Evolutionary conservation across 2,797 vertebrate species (phyloP), one percentile per base, ranked within the genome.

Genomic region (Mionectes olivaceus): DNA sequence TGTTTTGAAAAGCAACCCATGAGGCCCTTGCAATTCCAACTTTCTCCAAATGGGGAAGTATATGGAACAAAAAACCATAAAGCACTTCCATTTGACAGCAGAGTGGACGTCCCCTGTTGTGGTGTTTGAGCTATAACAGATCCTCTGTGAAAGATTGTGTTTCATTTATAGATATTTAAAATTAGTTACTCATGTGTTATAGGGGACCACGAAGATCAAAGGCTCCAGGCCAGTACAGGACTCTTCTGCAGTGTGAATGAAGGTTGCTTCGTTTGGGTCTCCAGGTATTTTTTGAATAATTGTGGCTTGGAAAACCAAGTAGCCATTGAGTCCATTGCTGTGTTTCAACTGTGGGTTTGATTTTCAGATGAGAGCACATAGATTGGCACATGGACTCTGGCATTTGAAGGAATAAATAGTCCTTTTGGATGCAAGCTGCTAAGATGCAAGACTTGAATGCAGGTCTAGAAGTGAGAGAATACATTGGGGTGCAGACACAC

Each of bases 231-330:
- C 74, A 93, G 17, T 24, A 13, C 7, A 56, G 44, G 30, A 43
- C 19, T 76, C 64, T 63, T 90, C 55, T 86, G 55, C 47, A 79
- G 60, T 21, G 44, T 4, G 4, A 92, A 53, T 0, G 47, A 73
- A 78, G 3, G 41, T 53, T 52, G 49, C 41, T 89, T 81, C 83
- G 50, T 73, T 94, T 94, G 69, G 77, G 37, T 94, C 89, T 80
- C 0, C 60, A 95, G 46, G 70, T 91, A 35, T 55, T 81, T 87
- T 55, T 82, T 83, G 17, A 81, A 69, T 70, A 79, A 82, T 13
- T 90, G 93, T 96, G 93, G 77, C 83, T 88, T 94, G 93, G 93
- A 91, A 95, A 88, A 70, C 19, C 16, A 59, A 59, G 9, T 46
- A 22, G 28, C 39, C 6, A 1, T 52, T 22, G 73, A 83, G 69